Evolutionary conservation across 2,113 vertebrate genomes (phyloP).

Genomic region (Atractosteus spatula): DNA sequence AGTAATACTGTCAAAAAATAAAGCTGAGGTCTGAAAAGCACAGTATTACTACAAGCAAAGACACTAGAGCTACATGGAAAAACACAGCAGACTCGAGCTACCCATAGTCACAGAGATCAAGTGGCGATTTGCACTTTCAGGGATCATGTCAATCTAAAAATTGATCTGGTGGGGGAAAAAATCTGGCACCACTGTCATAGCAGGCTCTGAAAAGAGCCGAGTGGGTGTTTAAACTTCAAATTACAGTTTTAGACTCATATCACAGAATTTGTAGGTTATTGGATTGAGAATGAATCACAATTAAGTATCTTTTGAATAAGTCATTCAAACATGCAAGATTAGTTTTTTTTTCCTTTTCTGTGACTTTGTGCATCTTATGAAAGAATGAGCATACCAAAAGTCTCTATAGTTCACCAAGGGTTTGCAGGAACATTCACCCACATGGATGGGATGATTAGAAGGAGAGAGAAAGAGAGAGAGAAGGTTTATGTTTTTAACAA

Average conservation of each 20-base stretch:
- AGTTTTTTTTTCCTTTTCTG: slow-evolving; percentile 37
- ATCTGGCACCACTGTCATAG: too few species aligned
- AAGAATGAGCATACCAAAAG: slow-evolving; percentile 81
- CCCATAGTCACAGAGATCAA: slow-evolving; percentile 71
- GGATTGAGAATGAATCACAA: not conserved
- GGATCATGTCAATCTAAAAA: not conserved
- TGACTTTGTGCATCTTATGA: slow-evolving; percentile 70
- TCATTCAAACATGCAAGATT: not conserved
- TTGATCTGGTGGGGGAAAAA: too few species aligned
- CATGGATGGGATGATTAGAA: slow-evolving; percentile 77
- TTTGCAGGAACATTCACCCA: slow-evolving; percentile 83
- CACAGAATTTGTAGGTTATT: not conserved
- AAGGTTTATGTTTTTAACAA: slow-evolving; percentile 59
- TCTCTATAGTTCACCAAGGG: slow-evolving; percentile 80
- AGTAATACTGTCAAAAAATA: slow-evolving; percentile 48
- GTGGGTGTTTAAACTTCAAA: too few species aligned
- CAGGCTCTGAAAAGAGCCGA: too few species aligned
- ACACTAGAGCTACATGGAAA: slow-evolving; percentile 59
- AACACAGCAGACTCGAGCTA: slow-evolving; percentile 64
- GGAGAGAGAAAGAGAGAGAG: slow-evolving; percentile 64
- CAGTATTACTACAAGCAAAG: slow-evolving; percentile 55
- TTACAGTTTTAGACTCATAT: too few species aligned
- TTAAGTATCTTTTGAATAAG: not conserved
- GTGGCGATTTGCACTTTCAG: not conserved
- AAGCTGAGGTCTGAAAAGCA: slow-evolving; percentile 55